These are phyloP conservation scores for Zhuqinia jingwanae DNA, from an alignment of 2,888 invertebrate genomes.

Conservation along the genomic window DNA sequence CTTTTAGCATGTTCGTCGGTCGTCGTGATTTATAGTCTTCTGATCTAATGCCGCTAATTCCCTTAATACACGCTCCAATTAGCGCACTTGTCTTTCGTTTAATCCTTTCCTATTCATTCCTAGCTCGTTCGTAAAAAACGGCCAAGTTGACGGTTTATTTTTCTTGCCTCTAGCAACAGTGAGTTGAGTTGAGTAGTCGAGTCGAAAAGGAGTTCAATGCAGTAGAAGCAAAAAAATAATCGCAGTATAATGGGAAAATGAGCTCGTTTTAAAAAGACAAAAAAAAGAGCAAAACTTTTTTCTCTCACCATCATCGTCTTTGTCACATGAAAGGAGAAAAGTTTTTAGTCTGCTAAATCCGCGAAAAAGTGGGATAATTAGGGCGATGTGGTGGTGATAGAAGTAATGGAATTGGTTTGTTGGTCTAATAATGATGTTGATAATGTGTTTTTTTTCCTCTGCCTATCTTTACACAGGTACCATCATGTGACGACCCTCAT, in stretches of 20 bases:
- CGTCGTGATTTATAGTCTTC: conserved; percentile 57
- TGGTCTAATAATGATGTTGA: too few species aligned
- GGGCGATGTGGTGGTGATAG: neutral
- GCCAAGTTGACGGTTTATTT: conserved; percentile 23
- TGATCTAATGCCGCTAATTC: conserved; percentile 63
- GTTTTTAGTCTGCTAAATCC: conserved; percentile 9
- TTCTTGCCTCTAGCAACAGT: neutral
- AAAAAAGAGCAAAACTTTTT: conserved; percentile 25
- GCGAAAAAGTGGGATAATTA: conserved; percentile 36
- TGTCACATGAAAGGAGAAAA: neutral
- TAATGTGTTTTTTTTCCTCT: neutral
- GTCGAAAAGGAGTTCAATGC: neutral
- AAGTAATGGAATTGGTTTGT: neutral
- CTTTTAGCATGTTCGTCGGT: neutral
- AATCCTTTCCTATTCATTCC: conserved; percentile 47
- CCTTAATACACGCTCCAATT: conserved; percentile 65
- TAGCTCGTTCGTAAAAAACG: neutral
- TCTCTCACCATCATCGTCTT: conserved; percentile 17
- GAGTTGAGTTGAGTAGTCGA: neutral
- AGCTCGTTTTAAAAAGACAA: conserved; percentile 29
- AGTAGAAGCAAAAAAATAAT: too few species aligned
- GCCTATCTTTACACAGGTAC: conserved; percentile 70
- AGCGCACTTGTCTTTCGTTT: conserved; percentile 35
- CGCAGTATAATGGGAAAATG: conserved; percentile 38
- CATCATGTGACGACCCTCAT: conserved; percentile 77